phyloP scores from a whole-genome alignment of 92 coral and sea anemone species.

The Phenganax marumi region DNA sequence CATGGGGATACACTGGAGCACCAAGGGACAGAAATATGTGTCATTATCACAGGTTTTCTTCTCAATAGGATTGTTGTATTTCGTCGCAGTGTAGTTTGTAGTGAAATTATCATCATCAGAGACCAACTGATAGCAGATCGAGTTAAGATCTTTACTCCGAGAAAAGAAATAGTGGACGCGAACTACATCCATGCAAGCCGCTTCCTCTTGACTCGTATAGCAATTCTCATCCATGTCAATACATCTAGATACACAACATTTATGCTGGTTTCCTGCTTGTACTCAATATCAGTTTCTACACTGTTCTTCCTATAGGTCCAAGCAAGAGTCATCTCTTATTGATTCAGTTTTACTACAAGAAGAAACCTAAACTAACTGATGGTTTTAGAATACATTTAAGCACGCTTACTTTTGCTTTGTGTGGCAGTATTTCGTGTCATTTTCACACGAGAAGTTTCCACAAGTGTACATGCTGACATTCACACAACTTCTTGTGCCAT shows the following conservation, averaged over 20 bases:
- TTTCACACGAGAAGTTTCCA: slow-evolving; percentile 18
- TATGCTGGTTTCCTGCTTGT: background rate
- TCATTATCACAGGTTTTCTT: slow-evolving; percentile 20
- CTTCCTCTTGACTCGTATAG: slow-evolving; percentile 30
- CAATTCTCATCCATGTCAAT: slow-evolving; percentile 20
- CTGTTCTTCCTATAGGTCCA: background rate
- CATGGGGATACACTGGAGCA: slow-evolving; percentile 51
- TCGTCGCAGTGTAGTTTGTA: background rate
- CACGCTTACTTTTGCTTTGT: slow-evolving; percentile 3
- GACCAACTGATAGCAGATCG: slow-evolving; percentile 1
- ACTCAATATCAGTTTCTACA: background rate
- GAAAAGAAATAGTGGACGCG: background rate
- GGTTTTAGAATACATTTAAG: background rate
- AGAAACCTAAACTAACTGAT: too few relatives aligned
- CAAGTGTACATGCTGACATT: slow-evolving; percentile 13
- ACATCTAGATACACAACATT: slow-evolving; percentile 2
- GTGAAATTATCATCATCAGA: slow-evolving; percentile 19
- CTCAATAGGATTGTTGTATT: slow-evolving; percentile 14
- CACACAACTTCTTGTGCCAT: slow-evolving; percentile 6
- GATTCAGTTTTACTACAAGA: background rate
- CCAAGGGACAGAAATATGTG: slow-evolving; percentile 56
- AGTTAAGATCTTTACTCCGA: background rate
- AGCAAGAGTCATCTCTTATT: background rate
- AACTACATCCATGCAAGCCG: slow-evolving; percentile 5
- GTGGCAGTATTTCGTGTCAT: slow-evolving; percentile 17